Base-by-base conservation (phyloP, 2,797 vertebrate species). In the Molossus alvarezi region DNA sequence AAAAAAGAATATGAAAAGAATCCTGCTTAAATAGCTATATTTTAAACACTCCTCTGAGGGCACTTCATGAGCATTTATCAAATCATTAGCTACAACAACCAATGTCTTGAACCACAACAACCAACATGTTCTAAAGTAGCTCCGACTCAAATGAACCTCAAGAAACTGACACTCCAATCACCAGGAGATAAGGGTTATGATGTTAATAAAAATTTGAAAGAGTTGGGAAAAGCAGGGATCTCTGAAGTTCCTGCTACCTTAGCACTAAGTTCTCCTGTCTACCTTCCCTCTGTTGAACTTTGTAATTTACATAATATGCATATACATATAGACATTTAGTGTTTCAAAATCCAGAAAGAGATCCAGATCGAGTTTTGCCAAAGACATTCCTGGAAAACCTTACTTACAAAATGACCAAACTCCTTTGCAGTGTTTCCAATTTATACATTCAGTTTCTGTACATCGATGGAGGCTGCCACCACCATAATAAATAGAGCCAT, bases 341-440 rank as follows among this genome's bases (percentile, higher is more conserved):
- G 81, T 95, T 98, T 94, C 96, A 87, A 95, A 97, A 96, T 97
- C 96, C 64, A 96, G 95, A 98, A 97, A 97, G 97, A 2, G 89
- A 98, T 98, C 97, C 97, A 98, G 97, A 96, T 97, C 97, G 98
- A 97, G 97, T 98, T 95, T 96, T 98, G 96, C 97, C 98, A 98
- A 97, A 98, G 97, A 98, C 97, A 98, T 97, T 98, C 97, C 95
- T 98, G 97, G 98, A 97, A 98, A 98, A 97, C 96, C 97, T 98
- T 97, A 98, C 97, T 98, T 97, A 98, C 93, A 98, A 98, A 98
- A 82, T 96, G 85, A 83, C 87, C 57, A 97, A 89, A 96, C 97
- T 95, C 83, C 94, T 98, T 96, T 97, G 97, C 94, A 97, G 91
- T 75, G 80, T 94, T 96, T 98, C 97, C 97, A 98, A 97, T 21